phyloP scores from a whole-genome alignment of 2,797 vertebrate genomes.

The Liasis olivaceus region DNA sequence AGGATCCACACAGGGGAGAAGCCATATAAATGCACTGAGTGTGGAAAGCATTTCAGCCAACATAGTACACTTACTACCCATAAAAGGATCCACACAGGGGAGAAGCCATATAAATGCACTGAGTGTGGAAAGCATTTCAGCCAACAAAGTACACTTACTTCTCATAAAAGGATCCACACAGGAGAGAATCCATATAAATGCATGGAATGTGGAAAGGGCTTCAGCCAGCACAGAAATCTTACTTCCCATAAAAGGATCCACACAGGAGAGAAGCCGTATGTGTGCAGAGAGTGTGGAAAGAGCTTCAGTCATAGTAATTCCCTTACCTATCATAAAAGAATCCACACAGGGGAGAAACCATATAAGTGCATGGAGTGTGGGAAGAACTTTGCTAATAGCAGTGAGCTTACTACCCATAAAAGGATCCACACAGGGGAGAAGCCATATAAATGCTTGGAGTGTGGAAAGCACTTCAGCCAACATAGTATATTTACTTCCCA shows the following conservation, averaged over 20 bases:
- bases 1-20: not conserved
- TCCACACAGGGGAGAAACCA: not conserved
- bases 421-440: too few relatives aligned
- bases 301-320: not conserved
- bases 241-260: not conserved
- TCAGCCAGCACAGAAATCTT: not conserved
- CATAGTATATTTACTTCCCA: too few relatives aligned
- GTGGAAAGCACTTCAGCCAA: too few relatives aligned
- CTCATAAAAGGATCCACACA: not conserved
- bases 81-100: too few relatives aligned
- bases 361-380: not conserved
- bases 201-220: not conserved
- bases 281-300: not conserved
- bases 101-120: too few relatives aligned
- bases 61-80: not conserved
- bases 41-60: not conserved
- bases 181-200: not conserved
- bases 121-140: too few relatives aligned
- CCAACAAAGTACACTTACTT: too few relatives aligned
- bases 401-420: too few relatives aligned
- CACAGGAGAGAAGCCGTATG: not conserved
- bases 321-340: not conserved
- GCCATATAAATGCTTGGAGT: too few relatives aligned
- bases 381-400: too few relatives aligned
- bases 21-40: not conserved